Evolutionary conservation across 2,113 vertebrate genomes (phyloP).

Genomic region (Morone saxatilis): DNA sequence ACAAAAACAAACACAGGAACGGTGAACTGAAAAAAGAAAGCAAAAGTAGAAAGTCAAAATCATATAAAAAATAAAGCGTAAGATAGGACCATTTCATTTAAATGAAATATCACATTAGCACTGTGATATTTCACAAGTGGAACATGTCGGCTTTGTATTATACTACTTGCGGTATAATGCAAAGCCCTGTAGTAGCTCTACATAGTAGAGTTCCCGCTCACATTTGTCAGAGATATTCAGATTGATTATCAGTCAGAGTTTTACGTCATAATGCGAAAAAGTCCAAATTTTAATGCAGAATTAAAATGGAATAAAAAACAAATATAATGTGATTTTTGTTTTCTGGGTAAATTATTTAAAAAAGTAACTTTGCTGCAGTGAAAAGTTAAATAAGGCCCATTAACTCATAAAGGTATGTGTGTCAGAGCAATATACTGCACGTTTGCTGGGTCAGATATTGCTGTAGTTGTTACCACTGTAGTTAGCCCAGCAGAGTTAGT

Average conservation of each 20-base stretch:
- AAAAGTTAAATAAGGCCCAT: neutral
- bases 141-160: slow-evolving; percentile 44
- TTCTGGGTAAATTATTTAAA: neutral
- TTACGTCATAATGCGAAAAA: neutral
- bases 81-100: slow-evolving; percentile 7
- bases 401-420: neutral
- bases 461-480: slow-evolving; percentile 26
- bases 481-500: neutral
- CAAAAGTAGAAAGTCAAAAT: neutral
- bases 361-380: neutral
- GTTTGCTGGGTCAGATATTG: slow-evolving; percentile 24
- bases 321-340: neutral
- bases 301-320: neutral
- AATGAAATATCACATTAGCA: slow-evolving; percentile 25
- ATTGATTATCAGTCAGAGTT: neutral
- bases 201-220: slow-evolving; percentile 53
- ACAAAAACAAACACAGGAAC: neutral
- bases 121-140: slow-evolving; percentile 33
- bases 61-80: neutral
- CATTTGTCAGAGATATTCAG: slow-evolving; percentile 18
- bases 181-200: slow-evolving; percentile 50
- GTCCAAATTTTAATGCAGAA: neutral
- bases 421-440: slow-evolving; percentile 24
- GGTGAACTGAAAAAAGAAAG: neutral
- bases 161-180: slow-evolving; percentile 21